Evolutionary conservation across 2,888 invertebrate species (phyloP), one percentile per base, ranked within the genome.

Genomic region (Rhamphomyia laevipes): DNA sequence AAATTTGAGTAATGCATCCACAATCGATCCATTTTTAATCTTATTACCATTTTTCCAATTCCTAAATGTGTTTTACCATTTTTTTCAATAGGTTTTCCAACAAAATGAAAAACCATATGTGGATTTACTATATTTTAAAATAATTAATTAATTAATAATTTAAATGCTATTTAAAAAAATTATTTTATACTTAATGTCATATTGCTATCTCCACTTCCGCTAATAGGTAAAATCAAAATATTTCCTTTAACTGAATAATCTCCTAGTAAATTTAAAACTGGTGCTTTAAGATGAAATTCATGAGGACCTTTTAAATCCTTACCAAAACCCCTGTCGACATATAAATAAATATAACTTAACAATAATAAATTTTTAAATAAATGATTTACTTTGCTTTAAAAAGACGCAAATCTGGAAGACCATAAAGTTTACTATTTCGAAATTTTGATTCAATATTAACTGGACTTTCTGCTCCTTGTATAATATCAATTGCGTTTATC

Each of bases 1-100:
- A 70, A 57, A 55, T 68, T 67, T 38, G 55, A 58, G 21, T 68
- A 61, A 44, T 60, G 27, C 9, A 61, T 42, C 27, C 55, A 49
- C 16, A 62, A 48, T 17, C 50, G 15, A 21, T 23, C 17, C 2
- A 37, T 33, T 42, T 47, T 17, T 12, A 47, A 33, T 5, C 23
- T 23, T 12, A 49, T 16, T 17, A 43, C 45, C n/a, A 43, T 23
- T 16, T 45, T 47, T 12, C 9, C 2, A 3, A 52, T 17, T 21
- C 38, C 37, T 3, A 52, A 13, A 37, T 53, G 48, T 23, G 41
- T 48, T 45, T 53, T 47, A 7, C 53, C 55, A 33, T 53, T 35
- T 35, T 48, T 55, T 11, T 35, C 45, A 2, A 33, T 4, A 7
- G 35, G 33, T 12, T 33, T 16, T 10, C 47, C 41, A 33, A n/a